A percentile compares a stretch with the other conserved stretches of the same genome.
phyloP scores from a whole-genome alignment of 2,113 vertebrate species.

The Cisticola juncidis region DNA sequence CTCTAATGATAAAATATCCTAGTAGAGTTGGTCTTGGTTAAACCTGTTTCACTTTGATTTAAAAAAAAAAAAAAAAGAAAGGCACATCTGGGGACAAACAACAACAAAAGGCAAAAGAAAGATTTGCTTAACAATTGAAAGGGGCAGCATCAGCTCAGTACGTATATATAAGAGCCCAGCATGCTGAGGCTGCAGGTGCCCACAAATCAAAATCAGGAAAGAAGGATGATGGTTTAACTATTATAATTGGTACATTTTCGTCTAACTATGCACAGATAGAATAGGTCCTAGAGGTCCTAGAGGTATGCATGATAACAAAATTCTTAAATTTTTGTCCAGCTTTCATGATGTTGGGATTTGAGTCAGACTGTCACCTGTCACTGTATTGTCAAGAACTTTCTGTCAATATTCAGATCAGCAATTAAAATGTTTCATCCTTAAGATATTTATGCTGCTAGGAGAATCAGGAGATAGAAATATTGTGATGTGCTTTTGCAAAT shows the following conservation, averaged over 20 bases:
- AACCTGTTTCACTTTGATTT: background rate
- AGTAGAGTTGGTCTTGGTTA: background rate
- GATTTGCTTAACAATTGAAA: background rate
- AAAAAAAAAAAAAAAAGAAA: background rate
- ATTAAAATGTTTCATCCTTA: background rate
- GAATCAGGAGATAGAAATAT: background rate
- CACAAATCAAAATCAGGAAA: background rate
- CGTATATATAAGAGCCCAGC: background rate
- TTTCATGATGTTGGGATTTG: background rate
- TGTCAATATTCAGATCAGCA: background rate
- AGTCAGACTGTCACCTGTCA: background rate
- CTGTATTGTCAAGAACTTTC: background rate
- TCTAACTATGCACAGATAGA: background rate
- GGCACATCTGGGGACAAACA: accelerated
- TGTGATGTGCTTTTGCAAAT: background rate
- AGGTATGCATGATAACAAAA: background rate
- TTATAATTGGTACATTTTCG: background rate
- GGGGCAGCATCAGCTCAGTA: background rate
- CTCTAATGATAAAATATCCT: background rate
- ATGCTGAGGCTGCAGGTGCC: background rate
- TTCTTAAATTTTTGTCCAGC: background rate
- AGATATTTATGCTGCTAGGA: background rate
- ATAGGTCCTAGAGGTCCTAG: background rate
- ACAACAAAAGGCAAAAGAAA: background rate
- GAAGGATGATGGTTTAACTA: background rate